Base-by-base conservation (phyloP, 2,113 vertebrate species). In the Ceyx melanurus region DNA sequence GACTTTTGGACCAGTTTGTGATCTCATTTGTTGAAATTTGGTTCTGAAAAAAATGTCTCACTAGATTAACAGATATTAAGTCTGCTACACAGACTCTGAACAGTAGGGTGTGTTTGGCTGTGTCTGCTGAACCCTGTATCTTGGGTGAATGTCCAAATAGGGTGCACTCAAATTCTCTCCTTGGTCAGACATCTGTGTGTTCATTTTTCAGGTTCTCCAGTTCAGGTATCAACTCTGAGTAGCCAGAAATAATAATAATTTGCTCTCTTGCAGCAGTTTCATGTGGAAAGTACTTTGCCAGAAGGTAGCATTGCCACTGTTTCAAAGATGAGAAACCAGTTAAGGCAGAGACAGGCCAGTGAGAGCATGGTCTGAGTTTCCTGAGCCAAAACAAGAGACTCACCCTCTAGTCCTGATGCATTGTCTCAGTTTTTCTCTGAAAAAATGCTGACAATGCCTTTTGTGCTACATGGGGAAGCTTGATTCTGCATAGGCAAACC, bases 401-500 rank as follows among this genome's bases (percentile, higher is more conserved):
- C 4, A 2, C 40, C 56, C 28, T 35, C 35, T 14, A 43, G 45
- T 67, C 43, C n/a, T 56, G 12, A 26, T 4, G 15, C 1, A 11
- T 16, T 50, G 25, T 46, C 22, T 17, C 3, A 42, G 33, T 46
- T 81, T 81, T 81, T 15, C 40, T 86, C 5, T 48, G 18, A 48
- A 76, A 86, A 78, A 31, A 10, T 64, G 50, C 33, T 65, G 43
- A 29, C 43, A 72, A 10, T 60, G 35, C 18, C 43, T 86, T 88
- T 54, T 83, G 56, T 11, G 9, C 42, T 43, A 28, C 45, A 18
- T 10, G 6, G 40, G 40, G 51, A 60, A 42, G 86, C 70, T 92
- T 94, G 93, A 91, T 88, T 94, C 68, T 96, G 42, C 50, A 56
- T 71, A 56, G 87, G 64, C 20, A 80, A 82, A 90, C 35, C 54